Evolutionary conservation across 2,113 vertebrate genomes (phyloP).

Genomic region (Etia nguti): DNA sequence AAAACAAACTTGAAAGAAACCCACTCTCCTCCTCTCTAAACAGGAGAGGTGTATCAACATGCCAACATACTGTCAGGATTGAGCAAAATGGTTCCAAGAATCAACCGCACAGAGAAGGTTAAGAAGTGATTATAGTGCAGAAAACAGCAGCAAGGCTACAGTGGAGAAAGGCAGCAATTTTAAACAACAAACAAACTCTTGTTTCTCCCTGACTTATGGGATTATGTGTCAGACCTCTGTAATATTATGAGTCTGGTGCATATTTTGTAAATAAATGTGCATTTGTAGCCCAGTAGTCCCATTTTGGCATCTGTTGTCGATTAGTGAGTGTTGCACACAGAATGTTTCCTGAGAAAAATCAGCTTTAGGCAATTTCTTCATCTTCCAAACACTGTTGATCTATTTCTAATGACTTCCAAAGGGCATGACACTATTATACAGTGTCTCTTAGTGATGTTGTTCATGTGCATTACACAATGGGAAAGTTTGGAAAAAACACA

Average conservation of each 20-base stretch:
- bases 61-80: neutral
- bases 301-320: neutral
- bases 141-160: neutral
- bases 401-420: neutral
- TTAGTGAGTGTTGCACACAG: neutral
- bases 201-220: neutral
- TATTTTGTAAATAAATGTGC: neutral
- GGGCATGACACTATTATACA: neutral
- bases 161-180: neutral
- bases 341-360: neutral
- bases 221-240: neutral
- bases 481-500: accelerated
- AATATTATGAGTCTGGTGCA: neutral
- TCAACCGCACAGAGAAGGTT: neutral
- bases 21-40: neutral
- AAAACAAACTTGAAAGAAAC: accelerated
- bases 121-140: neutral
- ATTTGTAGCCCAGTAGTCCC: accelerated
- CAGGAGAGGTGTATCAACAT: neutral
- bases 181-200: neutral
- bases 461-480: neutral
- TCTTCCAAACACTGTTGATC: neutral
- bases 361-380: neutral
- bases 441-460: neutral
- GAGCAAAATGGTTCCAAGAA: neutral